phyloP scores from a whole-genome alignment of 2,888 invertebrate species.

The Heterodera filipjevi region DNA sequence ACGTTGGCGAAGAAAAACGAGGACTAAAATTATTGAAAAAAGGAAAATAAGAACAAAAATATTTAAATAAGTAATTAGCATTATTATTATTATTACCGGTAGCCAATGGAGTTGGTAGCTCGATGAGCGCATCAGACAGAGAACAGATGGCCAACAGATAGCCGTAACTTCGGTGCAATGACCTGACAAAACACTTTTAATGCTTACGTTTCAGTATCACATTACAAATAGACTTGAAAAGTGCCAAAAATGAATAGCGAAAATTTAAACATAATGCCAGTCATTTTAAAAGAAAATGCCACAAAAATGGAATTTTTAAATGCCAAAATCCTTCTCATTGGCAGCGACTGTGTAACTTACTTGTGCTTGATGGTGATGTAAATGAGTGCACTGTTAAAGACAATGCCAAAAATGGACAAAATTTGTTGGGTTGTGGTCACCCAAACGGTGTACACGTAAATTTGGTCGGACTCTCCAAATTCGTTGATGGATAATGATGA shows the following conservation, averaged over 20 bases:
- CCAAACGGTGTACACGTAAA: slow-evolving; percentile 12
- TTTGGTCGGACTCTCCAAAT: slow-evolving; percentile 13
- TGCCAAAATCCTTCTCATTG: no score
- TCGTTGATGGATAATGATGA: not conserved
- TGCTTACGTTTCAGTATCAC: no score
- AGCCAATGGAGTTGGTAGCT: slow-evolving; percentile 9
- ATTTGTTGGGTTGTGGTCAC: slow-evolving; percentile 14
- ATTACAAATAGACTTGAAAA: no score
- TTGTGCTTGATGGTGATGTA: slow-evolving; percentile 21
- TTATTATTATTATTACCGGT: not conserved
- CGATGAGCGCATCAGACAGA: slow-evolving; percentile 16
- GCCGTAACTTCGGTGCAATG: slow-evolving; percentile 15
- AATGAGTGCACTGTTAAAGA: slow-evolving; percentile 12
- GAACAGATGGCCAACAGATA: slow-evolving; percentile 20
- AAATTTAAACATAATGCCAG: not conserved
- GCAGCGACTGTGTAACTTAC: not conserved
- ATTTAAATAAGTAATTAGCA: not conserved
- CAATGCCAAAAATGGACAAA: slow-evolving; percentile 19
- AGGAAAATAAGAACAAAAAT: not conserved
- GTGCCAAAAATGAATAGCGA: no score
- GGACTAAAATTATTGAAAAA: not conserved
- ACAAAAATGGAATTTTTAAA: no score
- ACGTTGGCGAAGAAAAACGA: slow-evolving; percentile 9
- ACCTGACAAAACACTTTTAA: no score
- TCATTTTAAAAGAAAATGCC: no score